These are phyloP conservation scores for Esperia sulphurella DNA, from an alignment of 2,888 invertebrate species.

Conservation along the genomic window DNA sequence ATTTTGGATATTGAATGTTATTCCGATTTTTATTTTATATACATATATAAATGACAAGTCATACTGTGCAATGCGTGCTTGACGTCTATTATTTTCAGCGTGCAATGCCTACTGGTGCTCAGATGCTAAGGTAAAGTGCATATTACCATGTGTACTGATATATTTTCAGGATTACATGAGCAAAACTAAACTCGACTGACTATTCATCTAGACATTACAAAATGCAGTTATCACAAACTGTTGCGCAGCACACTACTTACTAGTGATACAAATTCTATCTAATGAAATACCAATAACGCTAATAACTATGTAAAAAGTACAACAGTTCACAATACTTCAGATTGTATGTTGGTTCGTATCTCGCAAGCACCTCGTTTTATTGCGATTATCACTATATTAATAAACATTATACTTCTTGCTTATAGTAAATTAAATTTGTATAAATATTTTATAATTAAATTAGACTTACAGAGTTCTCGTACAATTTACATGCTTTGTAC, in stretches of 20 bases:
- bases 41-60: not conserved
- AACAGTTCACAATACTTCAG: not conserved
- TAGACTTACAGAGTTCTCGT: not conserved
- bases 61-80: conserved; percentile 6
- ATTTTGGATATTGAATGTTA: not conserved
- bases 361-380: not conserved
- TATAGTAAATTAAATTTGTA: not conserved
- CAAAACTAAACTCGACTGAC: not conserved
- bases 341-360: not conserved
- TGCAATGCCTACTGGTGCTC: conserved; percentile 14
- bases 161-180: not conserved
- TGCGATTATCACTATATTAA: no score
- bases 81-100: conserved; percentile 12
- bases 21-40: not conserved
- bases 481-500: conserved; percentile 15
- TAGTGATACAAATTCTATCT: not conserved
- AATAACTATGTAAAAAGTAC: not conserved
- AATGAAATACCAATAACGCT: not conserved
- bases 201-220: not conserved
- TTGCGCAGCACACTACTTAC: not conserved
- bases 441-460: not conserved
- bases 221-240: not conserved
- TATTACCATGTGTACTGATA: not conserved
- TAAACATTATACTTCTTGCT: no score
- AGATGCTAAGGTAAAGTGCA: not conserved